Percentiles rank a stretch among this genome's conserved stretches.
Conservation (phyloP, 2,888 invertebrate species). For the Cosmia trapezina region DNA sequence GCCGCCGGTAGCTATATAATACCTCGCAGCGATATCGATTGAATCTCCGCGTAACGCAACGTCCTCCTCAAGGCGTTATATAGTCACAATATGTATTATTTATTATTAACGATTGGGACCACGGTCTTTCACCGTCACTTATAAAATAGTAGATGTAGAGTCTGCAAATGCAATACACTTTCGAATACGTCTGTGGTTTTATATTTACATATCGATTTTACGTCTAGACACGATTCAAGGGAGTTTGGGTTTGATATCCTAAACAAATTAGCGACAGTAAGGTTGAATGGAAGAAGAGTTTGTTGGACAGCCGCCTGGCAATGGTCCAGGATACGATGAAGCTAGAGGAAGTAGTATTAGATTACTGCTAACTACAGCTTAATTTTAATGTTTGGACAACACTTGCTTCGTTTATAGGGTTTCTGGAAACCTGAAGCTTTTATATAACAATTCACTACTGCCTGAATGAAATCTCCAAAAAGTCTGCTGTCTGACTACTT, state of each 20-base stretch:
- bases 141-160: slow-evolving; percentile 16
- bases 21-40: slow-evolving; percentile 46
- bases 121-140: slow-evolving; percentile 6
- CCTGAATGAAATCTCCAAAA: too few relatives aligned
- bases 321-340: slow-evolving; percentile 41
- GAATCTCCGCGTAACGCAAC: slow-evolving; percentile 33
- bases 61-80: slow-evolving; percentile 24
- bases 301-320: slow-evolving; percentile 52
- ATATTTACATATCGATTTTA: slow-evolving; percentile 59
- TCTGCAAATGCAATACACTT: slow-evolving; percentile 58
- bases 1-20: slow-evolving; percentile 11
- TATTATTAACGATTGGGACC: slow-evolving; percentile 33
- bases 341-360: slow-evolving; percentile 46
- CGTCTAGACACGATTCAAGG: slow-evolving; percentile 56
- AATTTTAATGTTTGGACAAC: slow-evolving; percentile 33
- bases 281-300: slow-evolving; percentile 52
- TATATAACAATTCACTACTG: not conserved
- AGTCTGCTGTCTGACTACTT: too few relatives aligned
- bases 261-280: slow-evolving; percentile 52
- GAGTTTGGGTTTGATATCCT: slow-evolving; percentile 48
- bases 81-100: slow-evolving; percentile 21
- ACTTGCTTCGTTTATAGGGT: slow-evolving; percentile 11
- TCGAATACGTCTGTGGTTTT: slow-evolving; percentile 51
- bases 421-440: not conserved
- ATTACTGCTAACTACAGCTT: slow-evolving; percentile 38